Evolutionary conservation across 92 coral and sea anemone species (phyloP).

Genomic region (Anthopleura xanthogrammica): DNA sequence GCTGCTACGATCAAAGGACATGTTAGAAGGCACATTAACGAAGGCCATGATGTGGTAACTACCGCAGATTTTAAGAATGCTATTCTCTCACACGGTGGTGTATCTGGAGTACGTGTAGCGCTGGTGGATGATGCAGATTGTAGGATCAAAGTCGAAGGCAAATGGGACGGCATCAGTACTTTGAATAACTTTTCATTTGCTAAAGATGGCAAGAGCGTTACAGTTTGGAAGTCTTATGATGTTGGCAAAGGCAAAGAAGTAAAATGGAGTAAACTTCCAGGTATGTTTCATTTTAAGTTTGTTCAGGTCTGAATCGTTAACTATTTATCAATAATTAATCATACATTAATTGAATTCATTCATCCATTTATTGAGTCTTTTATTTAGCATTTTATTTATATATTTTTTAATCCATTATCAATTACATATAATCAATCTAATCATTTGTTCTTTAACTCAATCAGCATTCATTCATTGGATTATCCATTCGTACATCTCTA

Average conservation of each 20-base stretch:
- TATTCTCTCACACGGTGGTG: conserved; percentile 17
- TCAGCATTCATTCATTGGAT: too few relatives aligned
- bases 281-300: too few relatives aligned
- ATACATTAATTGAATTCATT: not conserved
- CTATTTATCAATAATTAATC: not conserved
- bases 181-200: conserved; percentile 19
- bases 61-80: conserved; percentile 18
- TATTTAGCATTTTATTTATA: too few relatives aligned
- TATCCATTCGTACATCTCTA: too few relatives aligned
- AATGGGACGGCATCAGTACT: conserved; percentile 28
- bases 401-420: too few relatives aligned
- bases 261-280: too few relatives aligned
- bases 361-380: too few relatives aligned
- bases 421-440: too few relatives aligned
- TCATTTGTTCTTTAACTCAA: too few relatives aligned
- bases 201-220: conserved; percentile 8
- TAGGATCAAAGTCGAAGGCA: not conserved
- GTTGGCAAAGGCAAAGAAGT: too few relatives aligned
- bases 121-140: not conserved
- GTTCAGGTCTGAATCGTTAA: not conserved
- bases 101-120: conserved; percentile 27
- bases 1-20: conserved; percentile 34
- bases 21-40: conserved; percentile 14
- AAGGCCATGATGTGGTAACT: conserved; percentile 29
- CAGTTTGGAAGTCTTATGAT: conserved; percentile 14